Evolutionary conservation across 2,113 vertebrate genomes (phyloP).

Genomic region (Alethe diademata): DNA sequence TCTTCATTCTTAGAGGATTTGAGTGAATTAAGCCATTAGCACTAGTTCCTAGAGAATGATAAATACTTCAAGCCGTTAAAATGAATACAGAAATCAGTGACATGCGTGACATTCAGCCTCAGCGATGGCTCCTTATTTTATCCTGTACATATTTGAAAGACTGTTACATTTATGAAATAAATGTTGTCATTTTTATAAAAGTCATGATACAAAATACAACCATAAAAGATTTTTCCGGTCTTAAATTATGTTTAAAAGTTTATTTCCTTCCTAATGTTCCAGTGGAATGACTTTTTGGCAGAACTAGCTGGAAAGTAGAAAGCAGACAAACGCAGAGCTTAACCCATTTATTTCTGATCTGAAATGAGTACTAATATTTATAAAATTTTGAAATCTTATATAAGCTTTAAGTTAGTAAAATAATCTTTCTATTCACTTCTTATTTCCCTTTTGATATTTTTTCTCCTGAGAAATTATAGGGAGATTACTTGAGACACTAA

Average conservation of each 20-base stretch:
- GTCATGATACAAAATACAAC: neutral
- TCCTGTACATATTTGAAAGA: neutral
- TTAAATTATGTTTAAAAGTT: conserved; percentile 56
- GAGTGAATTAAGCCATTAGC: neutral
- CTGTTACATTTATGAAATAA: neutral
- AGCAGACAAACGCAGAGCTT: neutral
- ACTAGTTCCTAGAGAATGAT: neutral
- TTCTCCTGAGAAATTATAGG: neutral
- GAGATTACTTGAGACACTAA: neutral
- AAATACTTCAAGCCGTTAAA: neutral
- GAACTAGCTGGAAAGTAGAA: conserved; percentile 23
- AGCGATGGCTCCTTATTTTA: neutral
- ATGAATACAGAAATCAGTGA: neutral
- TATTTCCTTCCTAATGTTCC: conserved; percentile 63
- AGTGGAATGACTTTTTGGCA: conserved; percentile 50
- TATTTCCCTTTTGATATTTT: neutral
- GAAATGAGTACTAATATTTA: neutral
- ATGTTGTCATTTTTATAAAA: conserved; percentile 6
- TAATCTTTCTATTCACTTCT: neutral
- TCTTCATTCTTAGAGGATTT: neutral
- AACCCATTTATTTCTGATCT: conserved; percentile 19
- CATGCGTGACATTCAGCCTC: neutral
- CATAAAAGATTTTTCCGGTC: conserved; percentile 34
- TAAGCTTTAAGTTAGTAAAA: neutral
- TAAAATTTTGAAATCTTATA: neutral